Evolutionary conservation across 53 echinoderm and acorn worm genomes (phyloP).

Genomic region (Apostichopus leukothele): DNA sequence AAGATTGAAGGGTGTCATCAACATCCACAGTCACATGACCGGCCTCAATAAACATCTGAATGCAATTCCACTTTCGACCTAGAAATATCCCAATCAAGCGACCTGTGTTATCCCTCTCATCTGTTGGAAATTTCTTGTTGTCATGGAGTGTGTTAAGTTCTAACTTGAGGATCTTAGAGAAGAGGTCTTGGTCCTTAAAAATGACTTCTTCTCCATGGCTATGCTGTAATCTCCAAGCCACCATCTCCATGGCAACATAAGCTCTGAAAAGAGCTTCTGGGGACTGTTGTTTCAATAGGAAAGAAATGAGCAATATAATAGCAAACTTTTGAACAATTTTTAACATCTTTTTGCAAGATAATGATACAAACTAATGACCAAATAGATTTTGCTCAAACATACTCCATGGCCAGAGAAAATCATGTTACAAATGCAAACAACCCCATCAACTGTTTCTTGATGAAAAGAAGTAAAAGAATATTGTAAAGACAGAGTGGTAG

Average conservation of each 20-base stretch:
- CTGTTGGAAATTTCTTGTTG: slow-evolving; percentile 4
- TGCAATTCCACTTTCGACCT: slow-evolving; percentile 34
- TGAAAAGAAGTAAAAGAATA: too few species aligned
- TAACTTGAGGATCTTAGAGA: slow-evolving; percentile 6
- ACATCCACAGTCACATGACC: slow-evolving; percentile 32
- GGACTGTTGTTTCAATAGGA: background rate
- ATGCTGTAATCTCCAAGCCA: slow-evolving; percentile 18
- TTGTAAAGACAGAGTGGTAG: too few species aligned
- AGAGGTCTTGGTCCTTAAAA: slow-evolving; percentile 19
- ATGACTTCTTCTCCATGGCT: slow-evolving; percentile 17
- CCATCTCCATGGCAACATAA: slow-evolving; percentile 32
- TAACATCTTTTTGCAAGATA: too few species aligned
- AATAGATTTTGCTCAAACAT: too few species aligned
- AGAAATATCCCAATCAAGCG: slow-evolving; percentile 32
- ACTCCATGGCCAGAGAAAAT: too few species aligned
- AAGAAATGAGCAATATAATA: too few species aligned
- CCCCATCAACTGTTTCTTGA: too few species aligned
- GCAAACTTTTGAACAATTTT: too few species aligned
- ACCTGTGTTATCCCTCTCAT: slow-evolving; percentile 14
- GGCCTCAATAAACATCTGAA: slow-evolving; percentile 32
- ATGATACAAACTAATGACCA: too few species aligned
- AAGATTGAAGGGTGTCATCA: slow-evolving; percentile 25
- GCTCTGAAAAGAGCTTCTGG: slow-evolving; percentile 3
- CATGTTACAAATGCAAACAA: too few species aligned
- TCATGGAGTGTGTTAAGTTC: slow-evolving; percentile 26